Evolutionary conservation across 2,797 vertebrate genomes (phyloP).

Genomic region (Semotilus atromaculatus): DNA sequence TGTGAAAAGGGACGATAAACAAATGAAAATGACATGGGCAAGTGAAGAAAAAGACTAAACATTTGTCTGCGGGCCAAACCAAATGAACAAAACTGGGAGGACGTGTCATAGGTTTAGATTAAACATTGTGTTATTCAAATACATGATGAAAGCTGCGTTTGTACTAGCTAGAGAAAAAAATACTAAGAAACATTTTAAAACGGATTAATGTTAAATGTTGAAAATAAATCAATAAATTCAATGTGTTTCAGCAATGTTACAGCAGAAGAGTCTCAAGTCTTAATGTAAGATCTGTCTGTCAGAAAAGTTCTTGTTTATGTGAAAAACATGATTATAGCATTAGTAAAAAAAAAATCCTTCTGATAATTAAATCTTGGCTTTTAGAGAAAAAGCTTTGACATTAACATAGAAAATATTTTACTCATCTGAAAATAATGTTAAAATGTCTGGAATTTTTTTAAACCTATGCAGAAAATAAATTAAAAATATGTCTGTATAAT

Average conservation of each 20-base stretch:
- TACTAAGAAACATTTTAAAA: too few species aligned
- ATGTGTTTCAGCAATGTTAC: background rate
- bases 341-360: background rate
- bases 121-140: background rate
- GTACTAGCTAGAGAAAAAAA: background rate
- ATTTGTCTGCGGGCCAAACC: slow-evolving; percentile 29
- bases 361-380: background rate
- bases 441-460: background rate
- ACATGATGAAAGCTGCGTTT: background rate
- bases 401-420: background rate
- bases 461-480: background rate
- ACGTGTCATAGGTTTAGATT: background rate
- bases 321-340: background rate
- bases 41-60: slow-evolving; percentile 37
- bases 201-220: background rate
- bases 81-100: background rate
- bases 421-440: background rate
- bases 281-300: background rate
- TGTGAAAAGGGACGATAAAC: slow-evolving; percentile 47
- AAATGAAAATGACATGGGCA: slow-evolving; percentile 32
- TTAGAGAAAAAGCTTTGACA: background rate
- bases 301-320: background rate
- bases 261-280: background rate
- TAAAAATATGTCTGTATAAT: too few species aligned
- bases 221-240: background rate